Evolutionary conservation across 1,140 invertebrate species (phyloP), one percentile per base, ranked within the genome.

Genomic region (Hydropsyche tenuis): DNA sequence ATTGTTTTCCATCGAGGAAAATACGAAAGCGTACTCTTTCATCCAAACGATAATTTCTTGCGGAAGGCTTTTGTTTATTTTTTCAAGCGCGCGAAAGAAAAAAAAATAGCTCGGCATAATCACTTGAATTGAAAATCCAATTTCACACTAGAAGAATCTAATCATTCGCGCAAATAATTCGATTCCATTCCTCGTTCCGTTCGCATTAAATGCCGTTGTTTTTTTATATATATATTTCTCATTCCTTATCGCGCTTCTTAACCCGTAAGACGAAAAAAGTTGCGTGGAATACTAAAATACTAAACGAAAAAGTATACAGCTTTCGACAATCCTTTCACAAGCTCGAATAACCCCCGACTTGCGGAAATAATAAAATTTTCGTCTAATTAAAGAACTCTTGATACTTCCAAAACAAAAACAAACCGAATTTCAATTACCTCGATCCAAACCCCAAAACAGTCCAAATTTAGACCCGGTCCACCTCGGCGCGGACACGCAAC

Each of bases 81-180:
- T 37, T 37, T 37, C 30, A 37, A 9, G 9, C 30, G 30, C n/a
- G n/a, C n/a, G n/a, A n/a, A n/a, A n/a, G n/a, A n/a, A n/a, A 37
- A 37, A 69, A 60, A 22, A 65, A 45, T 65, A 65, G 56, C 22
- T 23, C 63, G 20, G 63, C n/a, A 65, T 65, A 65, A 65, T 65
- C 63, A 65, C 16, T 68, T 76, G 65, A 76, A 76, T 62, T 73
- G 72, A 76, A 76, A 76, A 76, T 76, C 72, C 75, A 76, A 76
- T 76, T 76, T 76, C 75, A 76, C 75, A 72, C 75, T 73, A 73
- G 75, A 76, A 72, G 70, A 77, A 77, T 74, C 75, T 60, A 77
- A 77, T 77, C 70, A 77, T 73, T 77, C 70, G 75, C 73, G 71
- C 75, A 72, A 77, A 77, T 77, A 69, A 77, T 74, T 77, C 69